Base-by-base conservation (phyloP, 2,888 invertebrate species). In the Hemithea aestivaria region DNA sequence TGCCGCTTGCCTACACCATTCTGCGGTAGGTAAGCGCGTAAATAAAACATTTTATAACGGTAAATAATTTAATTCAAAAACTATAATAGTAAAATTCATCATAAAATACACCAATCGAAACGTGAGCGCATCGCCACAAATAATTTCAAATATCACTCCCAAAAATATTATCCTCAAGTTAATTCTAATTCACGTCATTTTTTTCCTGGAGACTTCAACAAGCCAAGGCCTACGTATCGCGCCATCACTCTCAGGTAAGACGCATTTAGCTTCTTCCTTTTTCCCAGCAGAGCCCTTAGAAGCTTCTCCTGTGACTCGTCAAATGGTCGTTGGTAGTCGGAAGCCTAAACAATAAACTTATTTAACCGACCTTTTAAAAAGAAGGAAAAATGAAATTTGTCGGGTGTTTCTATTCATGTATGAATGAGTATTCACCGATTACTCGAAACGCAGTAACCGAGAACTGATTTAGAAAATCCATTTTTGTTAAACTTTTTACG, bases 221-320 rank as follows among this genome's bases (percentile, higher is more conserved):
- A 61, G 6, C 85, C 84, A 5, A 84, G 59, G 0, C 85, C 85
- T 1, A 84, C 80, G 29, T 84, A 84, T n/a, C 82, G 68, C n/a
- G 85, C 84, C 83, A 85, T 80, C 2, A 85, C 79, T 27, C 84
- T 62, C 7, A 85, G 68, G 48, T 85, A 85, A 0, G 84, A 83
- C 0, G 83, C 81, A 47, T 81, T 85, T 7, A 82, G 48, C 48
- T 73, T 77, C 54, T 78, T 83, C 9, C 83, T 63, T 49, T 82
- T 84, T 42, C 69, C 69, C 21, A 85, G 51, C 8, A 85, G 58
- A 2, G 70, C 73, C 43, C 72, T 80, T 4, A 85, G 42, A 11
- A 77, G 63, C 26, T 58, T 71, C 53, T 76, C 77, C 6, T 81
- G 79, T 5, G 71, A 59, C 20, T 76, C 78, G 33, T 81, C 73